These are phyloP conservation scores for Penaeus indicus DNA, from an alignment of 1,140 invertebrate species.

Conservation along the genomic window DNA sequence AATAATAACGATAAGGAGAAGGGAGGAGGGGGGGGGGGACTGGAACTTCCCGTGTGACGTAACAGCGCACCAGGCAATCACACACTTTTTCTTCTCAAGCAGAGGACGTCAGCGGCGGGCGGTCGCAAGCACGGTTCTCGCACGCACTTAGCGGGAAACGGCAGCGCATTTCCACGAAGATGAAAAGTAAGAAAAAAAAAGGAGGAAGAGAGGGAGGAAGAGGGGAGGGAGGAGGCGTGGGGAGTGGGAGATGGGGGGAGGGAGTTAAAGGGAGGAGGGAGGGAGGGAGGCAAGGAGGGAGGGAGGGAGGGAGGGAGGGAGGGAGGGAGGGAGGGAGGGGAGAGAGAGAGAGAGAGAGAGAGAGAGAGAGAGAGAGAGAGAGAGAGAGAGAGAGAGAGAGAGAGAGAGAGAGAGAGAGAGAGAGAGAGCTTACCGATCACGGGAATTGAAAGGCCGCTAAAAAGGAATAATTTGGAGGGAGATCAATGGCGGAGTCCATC, in stretches of 20 bases:
- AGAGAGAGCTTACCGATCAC: background rate
- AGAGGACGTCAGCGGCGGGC: too few species aligned
- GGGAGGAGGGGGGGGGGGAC: too few species aligned
- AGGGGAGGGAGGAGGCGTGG: background rate
- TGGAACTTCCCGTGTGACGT: too few species aligned
- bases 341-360: background rate
- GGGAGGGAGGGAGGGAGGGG: background rate
- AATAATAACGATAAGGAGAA: too few species aligned
- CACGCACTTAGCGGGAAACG: too few species aligned
- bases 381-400: background rate
- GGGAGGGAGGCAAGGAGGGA: background rate
- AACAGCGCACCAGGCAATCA: too few species aligned
- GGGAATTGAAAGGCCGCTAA: background rate
- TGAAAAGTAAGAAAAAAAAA: background rate
- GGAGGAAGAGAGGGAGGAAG: background rate
- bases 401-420: background rate
- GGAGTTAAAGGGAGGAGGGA: background rate
- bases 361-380: too few species aligned
- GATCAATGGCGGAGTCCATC: too few species aligned
- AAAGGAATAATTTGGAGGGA: background rate
- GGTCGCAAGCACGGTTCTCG: too few species aligned
- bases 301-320: too few species aligned
- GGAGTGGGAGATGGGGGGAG: background rate
- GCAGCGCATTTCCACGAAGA: too few species aligned
- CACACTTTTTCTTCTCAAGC: too few species aligned